Evolutionary conservation across 2,797 vertebrate genomes (phyloP).

Genomic region (Forpus xanthops): DNA sequence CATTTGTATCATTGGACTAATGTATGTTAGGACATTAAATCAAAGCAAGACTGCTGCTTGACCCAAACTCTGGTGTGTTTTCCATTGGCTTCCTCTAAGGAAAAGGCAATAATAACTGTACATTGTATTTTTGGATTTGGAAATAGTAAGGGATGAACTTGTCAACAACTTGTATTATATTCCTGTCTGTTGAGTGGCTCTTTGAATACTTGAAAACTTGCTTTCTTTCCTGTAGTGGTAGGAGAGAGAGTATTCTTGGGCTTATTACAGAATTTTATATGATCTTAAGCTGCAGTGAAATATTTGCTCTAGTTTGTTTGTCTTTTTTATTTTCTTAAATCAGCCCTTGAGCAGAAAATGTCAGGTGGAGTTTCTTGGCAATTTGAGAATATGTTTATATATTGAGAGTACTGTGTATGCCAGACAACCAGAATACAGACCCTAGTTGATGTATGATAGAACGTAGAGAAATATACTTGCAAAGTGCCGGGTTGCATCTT

Average conservation of each 20-base stretch:
- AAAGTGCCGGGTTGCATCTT: not conserved
- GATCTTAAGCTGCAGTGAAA: not conserved
- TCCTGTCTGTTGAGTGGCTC: not conserved
- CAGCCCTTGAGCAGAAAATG: not conserved
- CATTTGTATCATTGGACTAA: not conserved
- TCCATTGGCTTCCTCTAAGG: not conserved
- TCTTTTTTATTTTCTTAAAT: constrained; percentile 42
- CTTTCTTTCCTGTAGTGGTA: not conserved
- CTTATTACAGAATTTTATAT: not conserved
- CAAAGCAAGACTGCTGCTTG: not conserved
- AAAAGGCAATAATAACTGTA: not conserved
- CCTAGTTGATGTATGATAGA: not conserved
- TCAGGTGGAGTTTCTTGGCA: constrained; percentile 12
- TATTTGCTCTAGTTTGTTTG: not conserved
- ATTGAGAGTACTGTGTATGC: not conserved
- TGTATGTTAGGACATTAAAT: not conserved
- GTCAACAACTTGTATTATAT: accelerated
- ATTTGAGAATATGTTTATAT: not conserved
- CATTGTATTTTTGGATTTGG: not conserved
- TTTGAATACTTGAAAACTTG: not conserved
- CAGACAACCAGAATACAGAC: not conserved
- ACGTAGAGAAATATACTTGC: not conserved
- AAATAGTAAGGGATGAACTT: not conserved
- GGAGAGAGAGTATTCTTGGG: not conserved
- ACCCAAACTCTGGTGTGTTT: not conserved